Percentiles rank a stretch among this genome's conserved stretches.
Evolutionary conservation across 2,888 invertebrate genomes (phyloP).

Genomic region (Prosapia bicincta): DNA sequence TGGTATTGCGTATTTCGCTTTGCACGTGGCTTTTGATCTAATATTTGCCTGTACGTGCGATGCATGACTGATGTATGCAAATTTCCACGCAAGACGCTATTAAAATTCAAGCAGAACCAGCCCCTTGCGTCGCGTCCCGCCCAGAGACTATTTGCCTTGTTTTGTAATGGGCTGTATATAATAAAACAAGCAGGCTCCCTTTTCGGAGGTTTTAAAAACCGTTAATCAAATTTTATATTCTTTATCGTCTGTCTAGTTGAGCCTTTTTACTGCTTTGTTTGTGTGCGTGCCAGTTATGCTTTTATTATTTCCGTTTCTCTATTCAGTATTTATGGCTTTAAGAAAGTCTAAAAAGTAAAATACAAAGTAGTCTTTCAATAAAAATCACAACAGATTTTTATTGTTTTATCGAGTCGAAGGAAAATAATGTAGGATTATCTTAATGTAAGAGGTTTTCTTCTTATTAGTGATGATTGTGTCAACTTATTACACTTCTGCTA

Average conservation of each 20-base stretch:
- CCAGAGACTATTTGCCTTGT: background rate
- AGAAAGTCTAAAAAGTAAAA: no score
- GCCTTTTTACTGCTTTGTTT: background rate
- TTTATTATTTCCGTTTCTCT: background rate
- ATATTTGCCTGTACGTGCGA: background rate
- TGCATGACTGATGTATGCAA: background rate
- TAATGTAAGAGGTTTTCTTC: no score
- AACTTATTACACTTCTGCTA: no score
- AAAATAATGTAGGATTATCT: no score
- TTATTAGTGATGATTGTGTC: no score
- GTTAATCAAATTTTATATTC: background rate
- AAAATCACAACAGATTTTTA: no score
- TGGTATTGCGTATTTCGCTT: background rate
- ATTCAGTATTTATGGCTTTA: no score
- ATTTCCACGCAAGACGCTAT: background rate
- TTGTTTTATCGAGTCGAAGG: no score
- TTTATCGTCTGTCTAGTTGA: background rate
- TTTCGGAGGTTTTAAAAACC: background rate
- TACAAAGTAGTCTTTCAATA: no score
- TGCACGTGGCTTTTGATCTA: background rate
- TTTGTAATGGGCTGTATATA: background rate
- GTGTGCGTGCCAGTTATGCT: background rate
- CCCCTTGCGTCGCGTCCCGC: background rate
- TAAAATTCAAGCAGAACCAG: background rate
- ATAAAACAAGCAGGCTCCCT: background rate